phyloP scores from a whole-genome alignment of 1,140 invertebrate genomes.

The Hyposmocoma kahamanoa region DNA sequence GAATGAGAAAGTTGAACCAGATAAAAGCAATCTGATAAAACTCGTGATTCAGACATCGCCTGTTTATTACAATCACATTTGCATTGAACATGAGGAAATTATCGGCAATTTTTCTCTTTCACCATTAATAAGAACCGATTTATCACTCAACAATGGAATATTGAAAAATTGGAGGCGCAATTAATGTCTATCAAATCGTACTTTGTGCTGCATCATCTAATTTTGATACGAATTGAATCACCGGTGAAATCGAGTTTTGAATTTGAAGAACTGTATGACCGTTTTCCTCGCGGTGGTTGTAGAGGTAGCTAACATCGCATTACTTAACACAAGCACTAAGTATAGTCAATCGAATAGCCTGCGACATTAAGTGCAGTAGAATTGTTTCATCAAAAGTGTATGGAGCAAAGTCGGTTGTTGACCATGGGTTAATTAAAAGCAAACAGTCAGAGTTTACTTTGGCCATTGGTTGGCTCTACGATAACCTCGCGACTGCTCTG shows the following conservation, averaged over 20 bases:
- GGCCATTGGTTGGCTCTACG: slow-evolving; percentile 17
- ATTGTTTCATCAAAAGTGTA: slow-evolving; percentile 40
- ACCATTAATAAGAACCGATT: slow-evolving; percentile 19
- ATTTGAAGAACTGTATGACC: too few relatives aligned
- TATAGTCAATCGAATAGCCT: too few relatives aligned
- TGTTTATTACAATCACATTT: too few relatives aligned
- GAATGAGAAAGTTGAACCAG: too few relatives aligned
- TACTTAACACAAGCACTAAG: too few relatives aligned
- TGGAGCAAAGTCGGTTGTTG: slow-evolving; percentile 28
- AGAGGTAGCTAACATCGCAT: too few relatives aligned
- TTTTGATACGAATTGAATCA: slow-evolving; percentile 5
- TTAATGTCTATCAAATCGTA: slow-evolving; percentile 19
- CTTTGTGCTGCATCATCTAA: slow-evolving; percentile 17
- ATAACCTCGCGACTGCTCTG: not conserved
- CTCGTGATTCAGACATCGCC: too few relatives aligned
- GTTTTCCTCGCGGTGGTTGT: too few relatives aligned
- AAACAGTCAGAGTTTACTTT: slow-evolving; percentile 35
- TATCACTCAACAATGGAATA: slow-evolving; percentile 15
- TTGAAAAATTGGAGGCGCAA: slow-evolving; percentile 19
- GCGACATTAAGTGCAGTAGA: slow-evolving; percentile 29
- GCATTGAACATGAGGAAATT: too few relatives aligned
- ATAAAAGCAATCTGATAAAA: too few relatives aligned
- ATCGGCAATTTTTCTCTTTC: too few relatives aligned
- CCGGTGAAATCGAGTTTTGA: slow-evolving; percentile 4
- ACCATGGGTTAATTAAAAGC: slow-evolving; percentile 41